These are phyloP conservation scores for Pseudococcus jackbeardsleyi DNA, from an alignment of 2,888 invertebrate genomes.

Conservation along the genomic window DNA sequence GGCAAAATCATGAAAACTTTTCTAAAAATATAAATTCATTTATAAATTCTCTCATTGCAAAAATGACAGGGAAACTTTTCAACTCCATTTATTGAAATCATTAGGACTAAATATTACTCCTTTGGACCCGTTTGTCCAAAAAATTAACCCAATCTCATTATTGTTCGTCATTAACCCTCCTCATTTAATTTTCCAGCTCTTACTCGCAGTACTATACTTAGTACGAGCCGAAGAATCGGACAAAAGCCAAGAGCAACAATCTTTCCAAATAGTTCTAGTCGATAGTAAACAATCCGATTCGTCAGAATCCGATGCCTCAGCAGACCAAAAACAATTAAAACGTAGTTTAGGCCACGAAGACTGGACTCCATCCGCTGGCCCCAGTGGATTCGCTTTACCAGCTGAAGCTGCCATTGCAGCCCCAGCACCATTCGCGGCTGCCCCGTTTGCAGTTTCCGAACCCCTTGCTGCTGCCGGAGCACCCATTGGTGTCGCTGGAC, in stretches of 20 bases:
- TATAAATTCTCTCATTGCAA: no score
- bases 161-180: neutral
- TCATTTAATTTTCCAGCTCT: slow-evolving; percentile 21
- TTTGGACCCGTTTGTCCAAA: no score
- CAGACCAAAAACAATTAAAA: slow-evolving; percentile 59
- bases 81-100: no score
- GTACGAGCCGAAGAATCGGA: slow-evolving; percentile 21
- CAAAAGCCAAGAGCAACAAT: slow-evolving; percentile 12
- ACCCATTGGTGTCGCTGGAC: neutral
- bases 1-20: no score
- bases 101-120: no score
- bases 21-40: no score
- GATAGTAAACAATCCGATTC: slow-evolving; percentile 11
- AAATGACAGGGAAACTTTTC: no score
- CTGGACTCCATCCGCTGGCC: neutral
- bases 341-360: slow-evolving; percentile 54
- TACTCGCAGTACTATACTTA: slow-evolving; percentile 3
- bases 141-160: no score
- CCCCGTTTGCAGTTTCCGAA: neutral
- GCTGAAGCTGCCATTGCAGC: neutral
- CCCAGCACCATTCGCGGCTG: neutral
- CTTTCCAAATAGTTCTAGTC: slow-evolving; percentile 53
- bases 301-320: slow-evolving; percentile 12
- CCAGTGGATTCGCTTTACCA: neutral
- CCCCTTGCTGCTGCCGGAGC: neutral